Evolutionary conservation across 2,797 vertebrate genomes (phyloP).

Genomic region (Eutrigla gurnardus): DNA sequence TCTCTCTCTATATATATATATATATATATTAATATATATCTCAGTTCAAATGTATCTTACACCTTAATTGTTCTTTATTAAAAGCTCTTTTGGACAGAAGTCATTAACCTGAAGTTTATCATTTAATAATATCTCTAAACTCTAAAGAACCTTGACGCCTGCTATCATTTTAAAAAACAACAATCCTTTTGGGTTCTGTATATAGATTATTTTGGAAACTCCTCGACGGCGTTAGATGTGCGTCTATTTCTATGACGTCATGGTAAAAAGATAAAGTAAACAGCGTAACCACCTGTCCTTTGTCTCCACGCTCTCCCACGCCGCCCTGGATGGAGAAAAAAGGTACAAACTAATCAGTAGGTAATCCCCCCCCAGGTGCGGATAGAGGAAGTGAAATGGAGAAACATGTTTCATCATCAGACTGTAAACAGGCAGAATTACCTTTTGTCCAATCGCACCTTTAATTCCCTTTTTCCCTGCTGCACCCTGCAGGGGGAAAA

Average conservation of each 20-base stretch:
- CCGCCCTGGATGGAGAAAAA: constrained; percentile 70
- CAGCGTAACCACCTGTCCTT: constrained; percentile 81
- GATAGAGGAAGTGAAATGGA: constrained; percentile 38
- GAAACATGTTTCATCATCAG: neutral
- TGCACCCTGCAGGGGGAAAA: constrained; percentile 69
- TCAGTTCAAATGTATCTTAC: neutral
- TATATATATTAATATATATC: no score
- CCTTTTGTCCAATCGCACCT: constrained; percentile 81
- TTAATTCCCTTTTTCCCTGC: constrained; percentile 74
- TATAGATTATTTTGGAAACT: neutral
- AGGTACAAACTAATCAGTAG: neutral
- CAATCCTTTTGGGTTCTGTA: neutral
- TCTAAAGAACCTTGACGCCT: no score
- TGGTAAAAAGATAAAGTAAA: neutral
- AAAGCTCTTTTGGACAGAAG: neutral
- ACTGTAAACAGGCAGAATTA: constrained; percentile 40
- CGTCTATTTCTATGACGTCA: constrained; percentile 25
- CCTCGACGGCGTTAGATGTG: neutral
- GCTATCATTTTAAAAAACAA: neutral
- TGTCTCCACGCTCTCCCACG: constrained; percentile 79
- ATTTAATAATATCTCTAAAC: neutral
- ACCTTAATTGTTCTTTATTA: neutral
- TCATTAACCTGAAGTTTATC: neutral
- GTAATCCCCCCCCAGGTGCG: neutral
- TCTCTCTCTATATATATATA: no score